Base-by-base conservation (phyloP, 2,113 vertebrate species). In the Gyps fulvus region DNA sequence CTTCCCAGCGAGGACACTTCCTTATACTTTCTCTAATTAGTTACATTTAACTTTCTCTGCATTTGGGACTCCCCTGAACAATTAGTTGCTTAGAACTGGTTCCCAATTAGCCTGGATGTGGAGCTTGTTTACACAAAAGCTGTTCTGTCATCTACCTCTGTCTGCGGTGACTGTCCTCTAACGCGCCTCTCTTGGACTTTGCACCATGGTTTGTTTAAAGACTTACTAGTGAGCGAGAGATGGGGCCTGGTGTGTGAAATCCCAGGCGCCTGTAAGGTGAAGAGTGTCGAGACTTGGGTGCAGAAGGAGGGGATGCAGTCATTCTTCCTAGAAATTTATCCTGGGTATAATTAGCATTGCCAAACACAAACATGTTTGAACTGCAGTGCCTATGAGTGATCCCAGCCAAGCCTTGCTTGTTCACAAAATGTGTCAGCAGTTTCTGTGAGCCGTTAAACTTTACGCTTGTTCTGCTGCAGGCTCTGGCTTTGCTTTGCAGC, bases 251-350 rank as follows among this genome's bases (percentile, higher is more conserved):
- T 6, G 1, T 31, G 65, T 13, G 65, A 21, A 49, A 43, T 21
- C 58, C 50, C 27, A 4, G 32, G 11, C 1, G 5, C 29, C 29
- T 2, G 32, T 5, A 4, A 22, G 72, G 65, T 9, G 36, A 21
- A 12, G 70, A 16, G 55, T 1, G 42, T 3, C 1, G 16, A 17
- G 74, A 18, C 62, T 11, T 5, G 2, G 15, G 34, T 1, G 10
- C 23, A 2, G 66, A 38, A 43, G 66, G 42, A 34, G 17, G 43
- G 52, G 36, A 23, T 13, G 50, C 7, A 8, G 31, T 6, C 6
- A 32, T 19, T 32, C 38, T 40, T 36, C 32, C 34, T 55, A 27
- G 23, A 40, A 9, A 12, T 26, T 16, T 14, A 21, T 19, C 65
- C 42, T 2, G 0, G 3, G 45, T 50, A 74, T 45, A 34, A 72